A percentile compares a stretch with the other conserved stretches of the same genome.
Evolutionary conservation across 2,888 invertebrate species (phyloP).

Genomic region (Coelopa pilipes): DNA sequence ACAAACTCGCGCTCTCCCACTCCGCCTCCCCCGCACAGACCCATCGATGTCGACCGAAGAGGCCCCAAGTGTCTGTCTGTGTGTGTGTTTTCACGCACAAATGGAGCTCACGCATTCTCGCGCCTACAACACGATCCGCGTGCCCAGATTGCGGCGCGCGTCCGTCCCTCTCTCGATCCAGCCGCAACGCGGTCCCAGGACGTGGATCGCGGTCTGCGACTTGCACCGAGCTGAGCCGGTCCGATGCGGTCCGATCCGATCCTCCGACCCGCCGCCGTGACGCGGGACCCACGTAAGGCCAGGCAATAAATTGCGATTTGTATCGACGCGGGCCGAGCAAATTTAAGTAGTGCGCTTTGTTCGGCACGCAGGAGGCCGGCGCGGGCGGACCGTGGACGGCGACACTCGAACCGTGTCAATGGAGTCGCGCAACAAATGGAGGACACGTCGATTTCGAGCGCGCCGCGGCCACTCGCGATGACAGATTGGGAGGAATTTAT

Average conservation of each 20-base stretch:
- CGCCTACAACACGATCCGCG: constrained; percentile 4
- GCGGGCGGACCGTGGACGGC: neutral
- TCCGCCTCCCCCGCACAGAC: neutral
- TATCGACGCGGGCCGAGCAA: constrained; percentile 14
- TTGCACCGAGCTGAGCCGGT: neutral
- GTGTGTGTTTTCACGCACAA: neutral
- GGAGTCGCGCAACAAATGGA: constrained; percentile 26
- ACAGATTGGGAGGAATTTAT: constrained; percentile 31
- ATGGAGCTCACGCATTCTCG: constrained; percentile 16
- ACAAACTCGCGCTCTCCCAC: neutral
- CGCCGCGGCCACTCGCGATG: constrained; percentile 15
- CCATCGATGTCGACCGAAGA: neutral
- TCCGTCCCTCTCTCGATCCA: neutral
- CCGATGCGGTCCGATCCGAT: neutral
- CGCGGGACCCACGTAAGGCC: constrained; percentile 7
- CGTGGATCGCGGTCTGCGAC: neutral
- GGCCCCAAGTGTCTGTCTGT: too few species aligned
- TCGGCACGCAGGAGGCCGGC: neutral
- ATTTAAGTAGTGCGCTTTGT: constrained; percentile 25
- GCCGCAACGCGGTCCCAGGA: neutral
- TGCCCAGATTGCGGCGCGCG: neutral
- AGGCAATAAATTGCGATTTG: constrained; percentile 35
- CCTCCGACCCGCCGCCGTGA: neutral
- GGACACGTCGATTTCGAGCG: constrained; percentile 4
- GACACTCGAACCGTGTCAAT: constrained; percentile 20